Evolutionary conservation across 1,140 invertebrate species (phyloP).

Genomic region (Caenorhabditis inopinata): DNA sequence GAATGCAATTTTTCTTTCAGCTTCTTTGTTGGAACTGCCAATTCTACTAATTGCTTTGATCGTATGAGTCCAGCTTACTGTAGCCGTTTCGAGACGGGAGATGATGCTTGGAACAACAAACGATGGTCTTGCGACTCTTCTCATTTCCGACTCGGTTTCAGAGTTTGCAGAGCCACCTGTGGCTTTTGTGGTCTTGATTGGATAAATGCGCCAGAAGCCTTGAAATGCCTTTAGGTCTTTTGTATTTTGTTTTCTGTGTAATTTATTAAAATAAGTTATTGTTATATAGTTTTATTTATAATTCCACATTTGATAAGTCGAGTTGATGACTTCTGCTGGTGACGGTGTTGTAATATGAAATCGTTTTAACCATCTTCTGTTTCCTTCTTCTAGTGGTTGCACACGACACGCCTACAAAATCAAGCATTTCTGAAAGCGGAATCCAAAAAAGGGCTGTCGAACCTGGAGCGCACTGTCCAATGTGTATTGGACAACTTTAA

Average conservation of each 20-base stretch:
- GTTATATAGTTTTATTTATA: conserved; percentile 88
- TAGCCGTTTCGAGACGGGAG: conserved; percentile 5
- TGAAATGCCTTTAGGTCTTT: conserved; percentile 23
- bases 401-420: conserved; percentile 73
- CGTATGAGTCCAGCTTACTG: conserved; percentile 28
- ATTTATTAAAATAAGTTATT: background rate
- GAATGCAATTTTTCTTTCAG: background rate
- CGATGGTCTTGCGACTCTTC: conserved; percentile 23
- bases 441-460: background rate
- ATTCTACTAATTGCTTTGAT: conserved; percentile 25
- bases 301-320: conserved; percentile 88
- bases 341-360: conserved; percentile 78
- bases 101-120: conserved; percentile 14
- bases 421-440: background rate
- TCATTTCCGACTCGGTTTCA: conserved; percentile 24
- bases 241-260: background rate
- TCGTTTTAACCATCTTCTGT: conserved; percentile 90
- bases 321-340: conserved; percentile 83
- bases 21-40: background rate
- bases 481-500: conserved; percentile 43
- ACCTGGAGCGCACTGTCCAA: conserved; percentile 45
- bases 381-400: conserved; percentile 78
- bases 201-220: conserved; percentile 6
- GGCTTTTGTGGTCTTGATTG: conserved; percentile 23
- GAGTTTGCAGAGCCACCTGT: conserved; percentile 18